These are phyloP conservation scores for Nomada goodeniana DNA, from an alignment of 2,888 invertebrate species.

Conservation along the genomic window DNA sequence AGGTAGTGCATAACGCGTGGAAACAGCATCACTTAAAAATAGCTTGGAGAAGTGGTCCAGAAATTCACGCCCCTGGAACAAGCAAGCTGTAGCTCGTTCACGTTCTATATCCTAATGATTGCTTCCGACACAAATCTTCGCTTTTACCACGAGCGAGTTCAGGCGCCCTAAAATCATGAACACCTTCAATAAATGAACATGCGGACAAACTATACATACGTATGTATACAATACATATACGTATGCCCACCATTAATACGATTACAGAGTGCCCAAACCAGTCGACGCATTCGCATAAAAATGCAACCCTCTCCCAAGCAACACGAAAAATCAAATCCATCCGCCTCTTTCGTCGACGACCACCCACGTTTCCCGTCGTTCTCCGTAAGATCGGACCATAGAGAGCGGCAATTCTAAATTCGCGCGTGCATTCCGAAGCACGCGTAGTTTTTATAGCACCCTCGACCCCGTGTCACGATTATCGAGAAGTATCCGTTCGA, in stretches of 20 bases:
- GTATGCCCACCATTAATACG: neutral
- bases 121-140: constrained; percentile 38
- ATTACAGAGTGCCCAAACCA: neutral
- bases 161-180: constrained; percentile 48
- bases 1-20: too few relatives aligned
- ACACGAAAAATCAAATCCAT: constrained; percentile 20
- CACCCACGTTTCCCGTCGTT: neutral
- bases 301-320: too few relatives aligned
- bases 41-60: too few relatives aligned
- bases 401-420: constrained; percentile 39
- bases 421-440: constrained; percentile 27
- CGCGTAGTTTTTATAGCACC: constrained; percentile 50
- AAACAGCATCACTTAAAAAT: too few relatives aligned
- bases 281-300: neutral
- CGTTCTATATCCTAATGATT: constrained; percentile 41
- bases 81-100: constrained; percentile 29
- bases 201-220: constrained; percentile 18
- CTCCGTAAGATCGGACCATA: neutral
- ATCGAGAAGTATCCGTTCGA: constrained; percentile 50
- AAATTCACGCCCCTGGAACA: constrained; percentile 14
- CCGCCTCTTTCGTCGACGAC: neutral
- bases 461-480: constrained; percentile 42
- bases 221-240: neutral
- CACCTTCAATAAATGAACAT: constrained; percentile 42
- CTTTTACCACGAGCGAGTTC: constrained; percentile 43